A percentile compares a stretch with the other conserved stretches of the same genome.
Evolutionary conservation across 2,888 invertebrate genomes (phyloP).

Genomic region (Branchellion lobata): DNA sequence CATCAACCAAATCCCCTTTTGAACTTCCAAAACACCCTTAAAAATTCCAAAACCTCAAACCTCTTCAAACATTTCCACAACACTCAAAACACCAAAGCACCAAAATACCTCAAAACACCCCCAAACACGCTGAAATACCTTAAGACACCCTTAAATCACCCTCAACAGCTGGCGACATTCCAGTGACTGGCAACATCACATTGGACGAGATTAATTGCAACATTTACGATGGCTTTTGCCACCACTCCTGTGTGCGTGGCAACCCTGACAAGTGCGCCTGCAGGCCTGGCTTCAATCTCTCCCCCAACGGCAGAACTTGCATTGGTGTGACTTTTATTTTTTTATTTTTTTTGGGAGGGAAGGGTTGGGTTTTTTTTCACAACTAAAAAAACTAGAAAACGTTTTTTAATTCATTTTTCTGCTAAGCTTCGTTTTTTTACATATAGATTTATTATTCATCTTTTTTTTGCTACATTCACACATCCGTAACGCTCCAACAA

Average conservation of each 20-base stretch:
- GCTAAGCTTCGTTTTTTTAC: background rate
- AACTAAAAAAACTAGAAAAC: background rate
- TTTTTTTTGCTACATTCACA: background rate
- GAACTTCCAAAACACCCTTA: too few relatives aligned
- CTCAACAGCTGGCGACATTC: background rate
- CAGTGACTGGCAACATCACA: background rate
- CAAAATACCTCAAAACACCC: too few relatives aligned
- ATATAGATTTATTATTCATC: background rate
- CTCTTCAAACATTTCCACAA: too few relatives aligned
- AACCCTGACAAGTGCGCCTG: constrained; percentile 25
- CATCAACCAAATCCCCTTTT: too few relatives aligned
- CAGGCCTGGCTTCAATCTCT: constrained; percentile 3
- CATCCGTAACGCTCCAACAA: too few relatives aligned
- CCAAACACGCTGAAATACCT: too few relatives aligned
- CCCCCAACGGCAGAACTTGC: constrained; percentile 27
- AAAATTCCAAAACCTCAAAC: too few relatives aligned
- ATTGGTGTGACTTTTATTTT: constrained; percentile 17
- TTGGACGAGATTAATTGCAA: constrained; percentile 23
- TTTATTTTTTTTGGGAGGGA: too few relatives aligned
- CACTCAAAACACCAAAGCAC: too few relatives aligned
- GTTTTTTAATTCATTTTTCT: background rate
- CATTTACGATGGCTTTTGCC: constrained; percentile 27
- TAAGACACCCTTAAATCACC: too few relatives aligned
- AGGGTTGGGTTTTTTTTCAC: background rate
- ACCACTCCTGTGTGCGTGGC: background rate